A percentile compares a stretch with the other conserved stretches of the same genome.
phyloP scores from a whole-genome alignment of 2,888 invertebrate genomes.

The Resseliella maxima region DNA sequence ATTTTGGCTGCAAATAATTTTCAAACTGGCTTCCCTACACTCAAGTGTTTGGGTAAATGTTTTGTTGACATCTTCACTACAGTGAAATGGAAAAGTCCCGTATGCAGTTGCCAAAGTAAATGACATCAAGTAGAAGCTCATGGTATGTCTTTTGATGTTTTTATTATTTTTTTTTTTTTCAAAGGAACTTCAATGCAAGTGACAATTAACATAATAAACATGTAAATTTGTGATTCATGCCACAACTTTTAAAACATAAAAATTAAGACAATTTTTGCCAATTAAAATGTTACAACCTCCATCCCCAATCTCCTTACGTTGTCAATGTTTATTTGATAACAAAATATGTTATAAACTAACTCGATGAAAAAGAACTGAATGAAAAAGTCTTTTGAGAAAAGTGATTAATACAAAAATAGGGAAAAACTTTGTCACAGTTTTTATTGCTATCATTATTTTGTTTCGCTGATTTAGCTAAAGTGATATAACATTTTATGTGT shows the following conservation, averaged over 20 bases:
- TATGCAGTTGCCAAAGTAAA: too few species aligned
- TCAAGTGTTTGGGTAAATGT: too few species aligned
- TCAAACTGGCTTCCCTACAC: too few species aligned
- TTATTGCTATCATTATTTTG: conserved; percentile 20
- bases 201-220: conserved; percentile 44
- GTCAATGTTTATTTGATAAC: neutral
- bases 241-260: neutral
- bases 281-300: too few species aligned
- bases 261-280: neutral
- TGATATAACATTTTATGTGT: neutral
- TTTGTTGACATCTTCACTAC: too few species aligned
- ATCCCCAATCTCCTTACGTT: neutral
- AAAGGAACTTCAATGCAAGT: neutral
- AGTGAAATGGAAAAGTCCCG: too few species aligned
- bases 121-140: too few species aligned
- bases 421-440: conserved; percentile 28
- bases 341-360: too few species aligned
- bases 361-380: neutral
- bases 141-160: too few species aligned
- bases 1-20: too few species aligned
- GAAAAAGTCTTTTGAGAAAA: conserved; percentile 6
- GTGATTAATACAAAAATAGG: conserved; percentile 37
- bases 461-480: neutral
- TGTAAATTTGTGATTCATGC: neutral
- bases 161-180: neutral